phyloP scores from a whole-genome alignment of 1,140 invertebrate genomes.

The Ceratoteleas bidentatus region DNA sequence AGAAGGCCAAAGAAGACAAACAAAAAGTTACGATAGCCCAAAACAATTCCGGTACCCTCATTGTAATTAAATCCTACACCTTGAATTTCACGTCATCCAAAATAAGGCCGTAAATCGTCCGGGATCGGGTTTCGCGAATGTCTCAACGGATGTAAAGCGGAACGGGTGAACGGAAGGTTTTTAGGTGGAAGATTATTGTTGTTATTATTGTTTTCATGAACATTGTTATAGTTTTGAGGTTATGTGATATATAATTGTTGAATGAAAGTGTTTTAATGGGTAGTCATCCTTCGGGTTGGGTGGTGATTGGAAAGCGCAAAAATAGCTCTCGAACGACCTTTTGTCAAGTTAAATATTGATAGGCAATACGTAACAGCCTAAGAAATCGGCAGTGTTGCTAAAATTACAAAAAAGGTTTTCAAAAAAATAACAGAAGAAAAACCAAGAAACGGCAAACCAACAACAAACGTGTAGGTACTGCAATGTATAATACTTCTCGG shows the following conservation, averaged over 20 bases:
- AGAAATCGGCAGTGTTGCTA: conserved; percentile 76
- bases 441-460: conserved; percentile 80
- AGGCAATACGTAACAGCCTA: conserved; percentile 76
- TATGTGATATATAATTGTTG: background rate
- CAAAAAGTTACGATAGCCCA: background rate
- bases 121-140: conserved; percentile 37
- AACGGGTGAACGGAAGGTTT: conserved; percentile 8
- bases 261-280: background rate
- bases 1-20: no score
- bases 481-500: conserved; percentile 78
- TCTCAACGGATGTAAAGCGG: conserved; percentile 26
- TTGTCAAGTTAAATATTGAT: conserved; percentile 58
- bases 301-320: conserved; percentile 38
- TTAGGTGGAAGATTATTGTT: background rate
- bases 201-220: no score
- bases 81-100: conserved; percentile 50
- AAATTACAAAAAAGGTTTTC: conserved; percentile 60
- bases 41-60: conserved; percentile 41
- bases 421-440: conserved; percentile 63
- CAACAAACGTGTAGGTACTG: no score
- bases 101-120: conserved; percentile 36
- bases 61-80: conserved; percentile 56
- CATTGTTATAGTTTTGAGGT: background rate
- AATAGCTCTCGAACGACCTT: conserved; percentile 67
- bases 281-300: background rate